Conservation (phyloP, 2,797 vertebrate species). For the Microcaecilia unicolor region DNA sequence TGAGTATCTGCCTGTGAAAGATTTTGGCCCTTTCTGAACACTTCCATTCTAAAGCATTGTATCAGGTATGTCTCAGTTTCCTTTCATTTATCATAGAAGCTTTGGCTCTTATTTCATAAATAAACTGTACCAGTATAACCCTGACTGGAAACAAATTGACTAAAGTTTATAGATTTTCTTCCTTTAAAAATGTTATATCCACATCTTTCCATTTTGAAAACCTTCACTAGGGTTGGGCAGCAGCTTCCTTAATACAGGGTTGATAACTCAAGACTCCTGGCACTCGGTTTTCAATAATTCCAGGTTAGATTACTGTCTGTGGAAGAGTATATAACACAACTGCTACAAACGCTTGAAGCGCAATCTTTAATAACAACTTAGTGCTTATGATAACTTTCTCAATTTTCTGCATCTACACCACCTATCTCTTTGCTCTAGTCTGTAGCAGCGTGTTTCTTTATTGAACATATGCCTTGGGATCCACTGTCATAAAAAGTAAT, state of each 20-base stretch:
- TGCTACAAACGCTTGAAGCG: conserved; percentile 59
- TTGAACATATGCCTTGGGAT: conserved; percentile 69
- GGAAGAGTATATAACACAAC: conserved; percentile 56
- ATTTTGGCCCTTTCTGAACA: no score
- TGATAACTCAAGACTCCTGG: conserved; percentile 50
- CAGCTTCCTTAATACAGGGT: conserved; percentile 3
- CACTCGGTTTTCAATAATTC: conserved; percentile 59
- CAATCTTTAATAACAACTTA: conserved; percentile 57
- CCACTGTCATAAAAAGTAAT: conserved; percentile 74
- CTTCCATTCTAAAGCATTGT: no score
- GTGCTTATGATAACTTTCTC: conserved; percentile 62
- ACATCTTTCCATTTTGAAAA: background rate
- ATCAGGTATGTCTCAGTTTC: no score
- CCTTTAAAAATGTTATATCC: no score
- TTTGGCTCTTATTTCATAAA: no score
- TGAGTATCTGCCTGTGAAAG: no score
- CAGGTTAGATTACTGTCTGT: conserved; percentile 50
- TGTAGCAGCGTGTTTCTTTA: conserved; percentile 60
- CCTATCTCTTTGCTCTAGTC: conserved; percentile 52
- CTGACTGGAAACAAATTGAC: no score
- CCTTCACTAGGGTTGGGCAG: conserved; percentile 22
- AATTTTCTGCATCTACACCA: conserved; percentile 58
- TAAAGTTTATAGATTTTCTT: no score
- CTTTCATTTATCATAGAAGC: no score
- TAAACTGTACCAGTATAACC: no score